Conservation (phyloP, 2,113 vertebrate species). For the Apodemus speciosus region DNA sequence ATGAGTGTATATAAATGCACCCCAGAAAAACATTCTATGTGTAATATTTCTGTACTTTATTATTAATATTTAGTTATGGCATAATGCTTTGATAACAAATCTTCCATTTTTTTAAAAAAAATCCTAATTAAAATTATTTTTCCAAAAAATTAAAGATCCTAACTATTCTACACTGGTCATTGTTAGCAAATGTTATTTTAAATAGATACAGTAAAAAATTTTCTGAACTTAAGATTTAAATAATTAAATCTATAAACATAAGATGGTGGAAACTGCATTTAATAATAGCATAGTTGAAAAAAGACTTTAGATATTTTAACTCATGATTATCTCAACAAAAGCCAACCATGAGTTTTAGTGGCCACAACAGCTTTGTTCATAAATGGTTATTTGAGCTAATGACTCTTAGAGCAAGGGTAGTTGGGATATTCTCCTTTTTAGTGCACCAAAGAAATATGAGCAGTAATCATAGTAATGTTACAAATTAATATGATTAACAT, state of each 20-base stretch:
- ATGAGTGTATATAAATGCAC: not conserved
- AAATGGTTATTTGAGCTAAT: not conserved
- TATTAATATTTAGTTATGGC: not conserved
- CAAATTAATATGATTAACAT: not conserved
- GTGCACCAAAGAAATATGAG: not conserved
- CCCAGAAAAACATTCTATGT: not conserved
- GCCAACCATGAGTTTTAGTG: not conserved
- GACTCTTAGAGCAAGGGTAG: not conserved
- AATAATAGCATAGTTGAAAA: not conserved
- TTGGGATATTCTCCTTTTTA: not conserved
- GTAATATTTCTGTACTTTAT: not conserved
- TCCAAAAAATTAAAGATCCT: not conserved
- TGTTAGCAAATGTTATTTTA: slow-evolving; percentile 3
- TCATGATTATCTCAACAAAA: not conserved
- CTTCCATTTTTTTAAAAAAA: not conserved
- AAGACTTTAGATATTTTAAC: not conserved
- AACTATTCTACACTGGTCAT: not conserved
- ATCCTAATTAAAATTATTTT: slow-evolving; percentile 27
- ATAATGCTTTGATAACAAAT: slow-evolving; percentile 2
- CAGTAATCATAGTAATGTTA: not conserved
- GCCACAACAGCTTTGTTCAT: not conserved
- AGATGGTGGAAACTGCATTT: not conserved
- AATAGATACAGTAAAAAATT: not conserved
- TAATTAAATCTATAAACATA: not conserved
- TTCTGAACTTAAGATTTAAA: slow-evolving; percentile 14